Evolutionary conservation across 2,797 vertebrate species (phyloP), one percentile per base, ranked within the genome.

Genomic region (Myotis vivesi): DNA sequence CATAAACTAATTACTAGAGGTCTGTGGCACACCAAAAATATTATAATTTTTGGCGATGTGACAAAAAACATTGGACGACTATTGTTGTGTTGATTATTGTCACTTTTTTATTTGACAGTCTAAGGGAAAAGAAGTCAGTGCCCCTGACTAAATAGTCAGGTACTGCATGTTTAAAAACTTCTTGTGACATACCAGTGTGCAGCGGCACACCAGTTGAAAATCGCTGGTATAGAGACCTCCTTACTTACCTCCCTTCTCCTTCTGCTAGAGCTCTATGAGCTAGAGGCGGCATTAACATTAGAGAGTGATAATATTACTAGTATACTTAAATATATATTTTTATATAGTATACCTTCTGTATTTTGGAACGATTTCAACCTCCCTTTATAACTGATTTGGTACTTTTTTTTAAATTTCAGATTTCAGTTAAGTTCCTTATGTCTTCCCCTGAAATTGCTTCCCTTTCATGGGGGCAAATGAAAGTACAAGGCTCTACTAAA

Each of bases 401-500:
- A 25, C 97, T 95, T 96, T 96, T 94, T 89, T 96, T 95, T 90
- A 95, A 91, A 87, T 98, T 98, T 94, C 97, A 98, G 98, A 89
- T 96, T 92, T 95, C 0, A 0, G 10, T 84, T 97, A 92, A 89
- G 76, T 51, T 94, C 87, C 75, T 33, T 84, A 99, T 99, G 99
- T 97, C 99, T 85, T 99, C 99, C 57, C 99, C 99, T 59, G 99
- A 99, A 98, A 99, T 99, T 80, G 97, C 98, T 93, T 99, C 99
- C 49, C 97, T 99, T 28, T 99, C 99, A 28, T 99, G 99, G 99
- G 99, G 99, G 84, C 99, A 98, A 94, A 99, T 99, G 99, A 99
- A 98, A 96, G 99, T 99, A 30, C 98, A 99, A 96, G 99, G 99
- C 75, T 99, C 98, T 95, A 80, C 98, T 30, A 97, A 98, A 59